These are phyloP conservation scores for Micrasema longulum DNA, from an alignment of 1,140 invertebrate genomes.

Conservation along the genomic window DNA sequence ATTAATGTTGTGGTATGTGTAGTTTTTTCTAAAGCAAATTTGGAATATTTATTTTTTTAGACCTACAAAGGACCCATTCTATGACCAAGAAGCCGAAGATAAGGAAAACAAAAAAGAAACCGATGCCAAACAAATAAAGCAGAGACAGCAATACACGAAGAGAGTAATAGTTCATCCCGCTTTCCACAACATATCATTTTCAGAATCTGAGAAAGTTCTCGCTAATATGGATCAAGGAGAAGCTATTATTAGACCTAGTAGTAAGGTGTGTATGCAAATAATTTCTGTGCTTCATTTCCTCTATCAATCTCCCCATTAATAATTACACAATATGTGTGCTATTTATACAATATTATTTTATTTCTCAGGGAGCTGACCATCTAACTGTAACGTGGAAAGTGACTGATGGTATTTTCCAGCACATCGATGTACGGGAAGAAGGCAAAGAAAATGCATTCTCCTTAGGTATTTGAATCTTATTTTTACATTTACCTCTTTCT, in stretches of 20 bases:
- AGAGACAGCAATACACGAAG: slow-evolving; percentile 88
- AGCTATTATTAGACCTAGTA: slow-evolving; percentile 95
- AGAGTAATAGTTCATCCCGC: slow-evolving; percentile 97
- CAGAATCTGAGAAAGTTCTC: slow-evolving; percentile 92
- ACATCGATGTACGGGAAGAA: slow-evolving; percentile 95
- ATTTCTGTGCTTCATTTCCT: too few relatives aligned
- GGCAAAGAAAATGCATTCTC: slow-evolving; percentile 98
- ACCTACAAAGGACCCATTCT: slow-evolving; percentile 90
- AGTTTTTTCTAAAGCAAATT: too few relatives aligned
- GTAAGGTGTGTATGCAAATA: slow-evolving; percentile 73
- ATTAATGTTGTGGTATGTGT: too few relatives aligned
- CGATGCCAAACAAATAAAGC: slow-evolving; percentile 84
- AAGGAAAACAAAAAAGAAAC: slow-evolving; percentile 83
- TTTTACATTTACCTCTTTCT: not conserved
- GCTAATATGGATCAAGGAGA: slow-evolving; percentile 95
- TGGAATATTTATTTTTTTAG: slow-evolving; percentile 62
- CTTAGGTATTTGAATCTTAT: slow-evolving; percentile 73
- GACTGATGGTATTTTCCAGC: slow-evolving; percentile 91
- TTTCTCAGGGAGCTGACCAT: slow-evolving; percentile 85
- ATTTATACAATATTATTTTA: not conserved
- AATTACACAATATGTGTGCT: too few relatives aligned
- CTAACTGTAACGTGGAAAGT: slow-evolving; percentile 99
- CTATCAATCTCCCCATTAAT: too few relatives aligned
- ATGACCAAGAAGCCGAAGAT: slow-evolving; percentile 90
- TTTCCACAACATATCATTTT: slow-evolving; percentile 96